Evolutionary conservation across 1,140 invertebrate genomes (phyloP).

Genomic region (Neodiprion lecontei): DNA sequence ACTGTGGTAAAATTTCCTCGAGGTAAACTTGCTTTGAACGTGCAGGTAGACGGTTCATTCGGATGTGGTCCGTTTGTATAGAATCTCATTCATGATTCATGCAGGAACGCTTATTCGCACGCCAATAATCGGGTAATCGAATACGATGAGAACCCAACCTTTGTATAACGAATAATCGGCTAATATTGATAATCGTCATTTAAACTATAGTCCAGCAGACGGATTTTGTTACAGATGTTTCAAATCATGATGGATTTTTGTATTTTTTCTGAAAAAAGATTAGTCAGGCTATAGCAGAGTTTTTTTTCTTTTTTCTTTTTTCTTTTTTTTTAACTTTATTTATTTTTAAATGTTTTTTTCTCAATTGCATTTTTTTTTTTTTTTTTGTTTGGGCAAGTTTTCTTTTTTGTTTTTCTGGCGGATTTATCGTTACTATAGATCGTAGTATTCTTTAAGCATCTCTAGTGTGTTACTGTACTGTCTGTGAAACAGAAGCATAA

Average conservation of each 20-base stretch:
- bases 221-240: slow-evolving; percentile 52
- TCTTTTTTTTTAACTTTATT: neutral
- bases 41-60: neutral
- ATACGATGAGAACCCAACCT: neutral
- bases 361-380: slow-evolving; percentile 16
- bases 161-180: slow-evolving; percentile 6
- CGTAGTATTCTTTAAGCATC: too few relatives aligned
- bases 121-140: too few relatives aligned
- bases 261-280: slow-evolving; percentile 51
- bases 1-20: neutral
- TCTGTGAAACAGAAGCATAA: too few relatives aligned
- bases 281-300: slow-evolving; percentile 42
- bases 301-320: neutral
- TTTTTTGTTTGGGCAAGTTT: neutral
- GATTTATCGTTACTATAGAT: too few relatives aligned
- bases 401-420: too few relatives aligned
- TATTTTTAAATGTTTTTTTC: neutral
- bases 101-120: neutral
- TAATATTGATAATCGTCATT: slow-evolving; percentile 37
- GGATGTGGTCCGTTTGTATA: neutral
- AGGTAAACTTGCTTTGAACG: neutral
- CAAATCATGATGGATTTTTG: slow-evolving; percentile 56
- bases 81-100: neutral
- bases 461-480: too few relatives aligned
- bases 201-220: slow-evolving; percentile 30